Conservation (phyloP, 2,888 invertebrate genomes). For the Nesidiocoris tenuis region DNA sequence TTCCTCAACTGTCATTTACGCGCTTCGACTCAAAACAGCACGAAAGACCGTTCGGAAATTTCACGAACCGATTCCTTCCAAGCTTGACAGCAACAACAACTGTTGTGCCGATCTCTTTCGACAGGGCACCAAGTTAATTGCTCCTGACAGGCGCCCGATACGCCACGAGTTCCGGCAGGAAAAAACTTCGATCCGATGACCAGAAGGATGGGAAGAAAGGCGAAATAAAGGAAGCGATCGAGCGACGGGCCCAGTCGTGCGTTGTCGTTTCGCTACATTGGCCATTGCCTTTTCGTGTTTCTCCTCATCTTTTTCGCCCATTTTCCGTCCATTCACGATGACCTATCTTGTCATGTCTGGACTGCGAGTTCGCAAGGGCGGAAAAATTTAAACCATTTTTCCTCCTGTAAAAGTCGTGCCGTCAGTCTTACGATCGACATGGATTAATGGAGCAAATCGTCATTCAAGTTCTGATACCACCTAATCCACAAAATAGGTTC, state of each 20-base stretch:
- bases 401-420: conserved; percentile 6
- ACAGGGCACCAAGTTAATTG: not conserved
- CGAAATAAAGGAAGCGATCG: not conserved
- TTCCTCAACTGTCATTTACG: too few species aligned
- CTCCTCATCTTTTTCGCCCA: not conserved
- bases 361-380: not conserved
- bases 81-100: not conserved
- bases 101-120: not conserved
- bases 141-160: not conserved
- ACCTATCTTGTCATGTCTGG: not conserved
- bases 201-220: not conserved
- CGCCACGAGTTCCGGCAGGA: not conserved
- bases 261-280: conserved; percentile 25
- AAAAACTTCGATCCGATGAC: not conserved
- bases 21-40: too few species aligned
- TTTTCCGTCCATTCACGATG: not conserved
- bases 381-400: conserved; percentile 15
- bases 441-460: conserved; percentile 11
- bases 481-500: too few species aligned
- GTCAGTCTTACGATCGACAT: conserved; percentile 16
- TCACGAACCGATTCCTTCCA: not conserved
- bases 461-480: too few species aligned
- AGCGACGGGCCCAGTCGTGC: conserved; percentile 9
- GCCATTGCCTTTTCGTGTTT: not conserved
- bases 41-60: not conserved